Conservation (phyloP, 2,888 invertebrate species). For the Limenitis camilla region DNA sequence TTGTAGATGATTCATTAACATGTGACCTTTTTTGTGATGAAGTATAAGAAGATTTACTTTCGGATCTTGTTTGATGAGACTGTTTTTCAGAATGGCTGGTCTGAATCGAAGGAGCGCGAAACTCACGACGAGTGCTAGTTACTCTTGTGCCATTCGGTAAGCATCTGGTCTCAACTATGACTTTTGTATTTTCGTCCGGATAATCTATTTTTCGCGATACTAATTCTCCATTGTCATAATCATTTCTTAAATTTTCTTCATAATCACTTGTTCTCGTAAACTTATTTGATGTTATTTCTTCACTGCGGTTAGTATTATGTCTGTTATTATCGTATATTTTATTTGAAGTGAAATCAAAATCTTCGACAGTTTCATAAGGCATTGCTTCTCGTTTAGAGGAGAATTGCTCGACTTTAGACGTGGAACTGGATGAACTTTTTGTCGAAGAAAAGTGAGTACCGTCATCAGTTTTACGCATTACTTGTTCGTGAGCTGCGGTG, state of each 20-base stretch:
- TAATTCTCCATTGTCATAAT: constrained; percentile 58
- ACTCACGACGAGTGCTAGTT: constrained; percentile 80
- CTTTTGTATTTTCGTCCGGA: constrained; percentile 79
- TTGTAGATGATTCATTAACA: constrained; percentile 40
- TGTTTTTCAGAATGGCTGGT: constrained; percentile 50
- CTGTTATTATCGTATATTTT: constrained; percentile 38
- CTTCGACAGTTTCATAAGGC: constrained; percentile 46
- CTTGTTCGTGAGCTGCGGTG: constrained; percentile 56
- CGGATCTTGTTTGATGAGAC: constrained; percentile 41
- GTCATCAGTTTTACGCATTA: constrained; percentile 55
- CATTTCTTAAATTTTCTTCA: constrained; percentile 37
- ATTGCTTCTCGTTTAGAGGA: constrained; percentile 53
- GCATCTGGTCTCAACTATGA: constrained; percentile 79
- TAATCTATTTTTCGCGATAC: constrained; percentile 75
- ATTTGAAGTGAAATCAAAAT: constrained; percentile 39
- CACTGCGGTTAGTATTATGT: constrained; percentile 37
- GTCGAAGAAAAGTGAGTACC: constrained; percentile 53
- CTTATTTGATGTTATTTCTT: constrained; percentile 35
- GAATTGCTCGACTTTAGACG: constrained; percentile 52
- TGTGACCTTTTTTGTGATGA: constrained; percentile 43
- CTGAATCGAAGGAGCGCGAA: constrained; percentile 54
- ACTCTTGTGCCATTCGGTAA: constrained; percentile 79
- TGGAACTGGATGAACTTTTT: constrained; percentile 50
- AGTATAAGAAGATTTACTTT: constrained; percentile 43
- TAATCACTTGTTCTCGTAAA: constrained; percentile 37